phyloP scores from a whole-genome alignment of 2,888 invertebrate species.

The Lasioglossum morio region DNA sequence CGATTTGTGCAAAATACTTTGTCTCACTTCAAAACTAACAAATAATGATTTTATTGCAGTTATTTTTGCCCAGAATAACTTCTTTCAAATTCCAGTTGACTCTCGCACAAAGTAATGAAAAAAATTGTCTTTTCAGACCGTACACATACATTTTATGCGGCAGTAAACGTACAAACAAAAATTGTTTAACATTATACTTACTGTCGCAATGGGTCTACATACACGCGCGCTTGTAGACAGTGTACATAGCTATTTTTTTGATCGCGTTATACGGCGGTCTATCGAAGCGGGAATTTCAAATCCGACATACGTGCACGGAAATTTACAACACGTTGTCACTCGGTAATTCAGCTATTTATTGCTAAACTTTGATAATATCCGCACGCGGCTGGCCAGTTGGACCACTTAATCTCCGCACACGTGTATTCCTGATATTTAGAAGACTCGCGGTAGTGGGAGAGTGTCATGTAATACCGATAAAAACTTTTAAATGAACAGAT shows the following conservation, averaged over 20 bases:
- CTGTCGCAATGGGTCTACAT: not conserved
- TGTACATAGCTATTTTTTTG: not conserved
- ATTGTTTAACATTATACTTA: no score
- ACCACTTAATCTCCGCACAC: conserved; percentile 11
- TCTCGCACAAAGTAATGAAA: no score
- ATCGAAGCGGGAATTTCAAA: not conserved
- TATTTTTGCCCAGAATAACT: no score
- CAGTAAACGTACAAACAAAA: not conserved
- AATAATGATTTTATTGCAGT: no score
- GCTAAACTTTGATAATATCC: not conserved
- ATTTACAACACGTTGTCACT: not conserved
- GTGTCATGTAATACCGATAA: not conserved
- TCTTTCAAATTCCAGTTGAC: no score
- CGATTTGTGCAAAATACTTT: no score
- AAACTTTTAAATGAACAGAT: not conserved
- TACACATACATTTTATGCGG: not conserved
- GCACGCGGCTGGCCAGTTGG: not conserved
- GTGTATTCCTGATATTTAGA: conserved; percentile 4
- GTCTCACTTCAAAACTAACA: no score
- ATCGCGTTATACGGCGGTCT: not conserved
- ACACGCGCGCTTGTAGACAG: not conserved
- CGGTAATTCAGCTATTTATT: not conserved
- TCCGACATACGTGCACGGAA: not conserved
- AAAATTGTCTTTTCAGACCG: no score
- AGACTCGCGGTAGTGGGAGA: not conserved